Percentiles rank a stretch among this genome's conserved stretches.
These are phyloP conservation scores for Hyles euphorbiae DNA, from an alignment of 1,140 invertebrate species.

Conservation along the genomic window DNA sequence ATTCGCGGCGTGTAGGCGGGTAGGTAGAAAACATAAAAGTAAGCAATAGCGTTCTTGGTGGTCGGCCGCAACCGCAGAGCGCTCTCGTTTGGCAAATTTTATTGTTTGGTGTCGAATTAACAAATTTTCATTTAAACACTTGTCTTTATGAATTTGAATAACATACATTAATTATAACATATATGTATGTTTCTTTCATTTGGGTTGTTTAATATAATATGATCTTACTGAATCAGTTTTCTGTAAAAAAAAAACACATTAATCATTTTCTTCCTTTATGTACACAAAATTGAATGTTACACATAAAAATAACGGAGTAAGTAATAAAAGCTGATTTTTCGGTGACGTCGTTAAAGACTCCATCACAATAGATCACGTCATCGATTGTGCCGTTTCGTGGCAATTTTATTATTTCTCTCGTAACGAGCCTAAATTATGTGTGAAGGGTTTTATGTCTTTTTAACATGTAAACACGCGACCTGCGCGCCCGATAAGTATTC, in stretches of 20 bases:
- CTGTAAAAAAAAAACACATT: no score
- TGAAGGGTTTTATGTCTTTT: slow-evolving; percentile 21
- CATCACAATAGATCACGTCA: slow-evolving; percentile 46
- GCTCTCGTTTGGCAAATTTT: slow-evolving; percentile 4
- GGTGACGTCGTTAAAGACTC: slow-evolving; percentile 1
- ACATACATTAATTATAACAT: no score
- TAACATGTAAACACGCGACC: slow-evolving; percentile 12
- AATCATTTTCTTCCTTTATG: no score
- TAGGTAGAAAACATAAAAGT: neutral
- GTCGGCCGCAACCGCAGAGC: slow-evolving; percentile 5
- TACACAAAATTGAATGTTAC: no score
- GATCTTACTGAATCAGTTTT: no score
- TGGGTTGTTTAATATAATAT: no score
- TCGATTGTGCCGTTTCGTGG: slow-evolving; percentile 33
- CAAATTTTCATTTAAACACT: neutral
- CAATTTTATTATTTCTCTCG: slow-evolving; percentile 50
- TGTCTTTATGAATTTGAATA: no score
- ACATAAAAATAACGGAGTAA: no score
- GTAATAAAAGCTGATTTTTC: no score
- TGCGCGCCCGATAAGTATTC: slow-evolving; percentile 27
- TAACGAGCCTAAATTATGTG: slow-evolving; percentile 48
- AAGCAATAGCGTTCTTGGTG: slow-evolving; percentile 8
- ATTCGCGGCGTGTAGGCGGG: no score
- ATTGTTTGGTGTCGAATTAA: neutral
- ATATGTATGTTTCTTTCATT: no score